Base-by-base conservation (phyloP, 2,888 invertebrate genomes). In the Tetragonisca angustula region DNA sequence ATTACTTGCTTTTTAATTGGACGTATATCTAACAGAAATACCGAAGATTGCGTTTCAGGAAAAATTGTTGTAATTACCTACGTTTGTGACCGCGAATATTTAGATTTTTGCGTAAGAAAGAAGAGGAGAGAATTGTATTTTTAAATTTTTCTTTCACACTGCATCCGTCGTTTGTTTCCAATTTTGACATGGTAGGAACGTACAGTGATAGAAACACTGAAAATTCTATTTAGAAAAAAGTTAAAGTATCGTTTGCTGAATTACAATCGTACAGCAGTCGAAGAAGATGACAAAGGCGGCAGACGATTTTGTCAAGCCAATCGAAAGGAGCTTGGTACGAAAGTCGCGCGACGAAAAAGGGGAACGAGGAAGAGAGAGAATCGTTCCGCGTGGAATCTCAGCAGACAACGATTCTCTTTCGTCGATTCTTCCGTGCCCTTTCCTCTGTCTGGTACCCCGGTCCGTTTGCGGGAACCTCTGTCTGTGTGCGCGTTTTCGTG, bases 401-500 rank as follows among this genome's bases (percentile, higher is more conserved):
- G 62, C 67, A 32, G 19, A 67, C 27, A 32, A 70, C 81, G 81
- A 79, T 81, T 81, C 81, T 65, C 54, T 69, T 71, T 70, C 56
- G 52, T 56, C 77, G 79, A 71, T 81, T 73, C 70, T 80, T 81
- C 77, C 69, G 54, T 74, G 72, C 81, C 70, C 74, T 75, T 79
- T 73, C 68, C 81, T 76, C 83, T 62, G 4, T 54, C 21, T 0
- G 52, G 71, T 71, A 61, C 59, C 59, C 82, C 67, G 76, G 71
- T 81, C 73, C 84, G 74, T 83, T 78, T 79, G 79, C 62, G 62
- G 76, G 69, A 72, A 72, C 68, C 75, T 76, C 56, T 73, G 75
- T 65, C 74, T 77, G 84, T 75, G 81, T 73, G 81, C 86, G 87
- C 84, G 89, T 89, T 88, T 87, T 87, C 88, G 88, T 88, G 87